These are phyloP conservation scores for Agelastica alni DNA, from an alignment of 2,888 invertebrate species.

Conservation along the genomic window DNA sequence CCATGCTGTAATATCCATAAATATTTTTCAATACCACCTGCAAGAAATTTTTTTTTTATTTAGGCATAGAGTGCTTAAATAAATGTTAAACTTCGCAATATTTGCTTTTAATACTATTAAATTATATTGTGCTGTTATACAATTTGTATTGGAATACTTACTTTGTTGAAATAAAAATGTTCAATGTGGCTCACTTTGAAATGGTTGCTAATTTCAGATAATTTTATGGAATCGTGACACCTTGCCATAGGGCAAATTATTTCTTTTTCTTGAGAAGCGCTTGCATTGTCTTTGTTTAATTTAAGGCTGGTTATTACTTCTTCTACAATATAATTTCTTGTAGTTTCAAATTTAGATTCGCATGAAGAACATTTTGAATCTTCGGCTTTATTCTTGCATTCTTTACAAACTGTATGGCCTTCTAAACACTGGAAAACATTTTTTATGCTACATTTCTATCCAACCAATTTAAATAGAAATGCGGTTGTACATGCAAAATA, in stretches of 20 bases:
- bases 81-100: too few species aligned
- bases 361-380: slow-evolving; percentile 24
- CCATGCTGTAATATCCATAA: slow-evolving; percentile 27
- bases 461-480: neutral
- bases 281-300: slow-evolving; percentile 1
- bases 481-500: neutral
- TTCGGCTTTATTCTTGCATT: slow-evolving; percentile 26
- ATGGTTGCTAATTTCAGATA: slow-evolving; percentile 23
- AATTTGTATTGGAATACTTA: too few species aligned
- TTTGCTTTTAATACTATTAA: too few species aligned
- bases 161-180: slow-evolving; percentile 29
- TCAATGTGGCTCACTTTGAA: slow-evolving; percentile 31
- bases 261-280: slow-evolving; percentile 12
- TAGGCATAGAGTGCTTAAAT: too few species aligned
- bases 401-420: slow-evolving; percentile 30
- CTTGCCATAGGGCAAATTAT: slow-evolving; percentile 28
- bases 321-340: slow-evolving; percentile 31
- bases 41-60: too few species aligned
- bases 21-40: slow-evolving; percentile 20
- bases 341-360: slow-evolving; percentile 27
- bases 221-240: slow-evolving; percentile 23
- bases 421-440: slow-evolving; percentile 30
- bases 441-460: too few species aligned
- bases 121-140: too few species aligned
- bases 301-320: slow-evolving; percentile 26